Evolutionary conservation across 2,797 vertebrate species (phyloP), one percentile per base, ranked within the genome.

Genomic region (Naso thynnoides): DNA sequence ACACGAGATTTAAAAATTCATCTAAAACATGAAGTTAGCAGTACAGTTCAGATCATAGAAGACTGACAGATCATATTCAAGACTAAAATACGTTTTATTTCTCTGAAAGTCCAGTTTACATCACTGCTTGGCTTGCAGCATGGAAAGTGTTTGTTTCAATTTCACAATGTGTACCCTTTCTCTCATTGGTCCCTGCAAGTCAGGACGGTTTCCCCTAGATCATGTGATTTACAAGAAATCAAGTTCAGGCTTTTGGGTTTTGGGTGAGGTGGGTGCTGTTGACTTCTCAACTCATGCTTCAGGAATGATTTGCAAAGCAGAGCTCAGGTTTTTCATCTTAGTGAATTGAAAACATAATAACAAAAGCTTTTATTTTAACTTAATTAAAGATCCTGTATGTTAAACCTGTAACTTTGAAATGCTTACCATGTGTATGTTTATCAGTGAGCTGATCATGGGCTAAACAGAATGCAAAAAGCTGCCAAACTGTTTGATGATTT

Each of bases 141-240:
- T 26, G 36, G 23, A 70, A 76, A 45, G 44, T 72, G 70, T 78
- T 76, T 27, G 33, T 50, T 70, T 82, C 9, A 65, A 6, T 93
- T 93, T 84, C 91, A 88, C 82, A 94, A 91, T 87, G 63, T 62
- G 70, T 57, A 47, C 55, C 60, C 24, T 42, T 29, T 15, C 59
- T 55, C 83, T 79, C 44, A 87, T 86, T 90, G 89, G 89, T 67
- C 52, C 14, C 2, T 75, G 45, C 26, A 38, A 31, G 19, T 60
- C 49, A 29, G 70, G 23, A 70, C 62, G 16, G 47, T 84, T 93
- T 93, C 78, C 81, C 44, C 23, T 0, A 91, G 88, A 69, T 88
- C 93, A 94, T 81, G 91, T 95, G 93, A 93, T 88, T 93, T 93
- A 69, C 80, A 74, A 88, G 92, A 94, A 93, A 69, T 84, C 57